phyloP scores from a whole-genome alignment of 92 coral and sea anemone genomes.

The Bergia puertoricense region DNA sequence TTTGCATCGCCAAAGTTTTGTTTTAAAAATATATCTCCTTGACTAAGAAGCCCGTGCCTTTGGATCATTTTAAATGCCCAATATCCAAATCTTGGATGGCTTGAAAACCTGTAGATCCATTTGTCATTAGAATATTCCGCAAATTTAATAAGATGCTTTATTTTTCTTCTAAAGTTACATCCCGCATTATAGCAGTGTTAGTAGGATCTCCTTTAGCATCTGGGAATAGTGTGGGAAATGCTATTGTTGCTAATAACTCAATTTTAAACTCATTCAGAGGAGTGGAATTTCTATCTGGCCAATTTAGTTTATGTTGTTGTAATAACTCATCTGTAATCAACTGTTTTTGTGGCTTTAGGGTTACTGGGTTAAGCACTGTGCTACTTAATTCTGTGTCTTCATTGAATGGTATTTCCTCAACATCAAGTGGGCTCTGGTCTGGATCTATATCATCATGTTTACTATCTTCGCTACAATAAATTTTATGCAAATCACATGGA shows the following conservation, averaged over 20 bases:
- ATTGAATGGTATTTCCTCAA: not conserved
- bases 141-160: too few species aligned
- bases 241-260: not conserved
- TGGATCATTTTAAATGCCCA: too few species aligned
- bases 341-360: constrained; percentile 35
- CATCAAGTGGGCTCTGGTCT: not conserved
- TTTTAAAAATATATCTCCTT: too few species aligned
- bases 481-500: constrained; percentile 14
- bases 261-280: constrained; percentile 4
- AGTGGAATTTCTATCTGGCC: not conserved
- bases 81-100: too few species aligned
- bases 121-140: too few species aligned
- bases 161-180: too few species aligned
- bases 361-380: constrained; percentile 37
- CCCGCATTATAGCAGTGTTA: too few species aligned
- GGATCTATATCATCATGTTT: not conserved
- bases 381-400: constrained; percentile 45
- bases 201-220: not conserved
- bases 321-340: constrained; percentile 40
- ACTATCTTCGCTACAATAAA: not conserved
- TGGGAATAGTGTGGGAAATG: not conserved
- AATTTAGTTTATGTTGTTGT: constrained; percentile 30
- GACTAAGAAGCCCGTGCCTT: too few species aligned
- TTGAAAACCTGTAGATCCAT: too few species aligned
- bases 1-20: too few species aligned